Evolutionary conservation across 1,140 invertebrate species (phyloP).

Genomic region (Drosophila saltans): DNA sequence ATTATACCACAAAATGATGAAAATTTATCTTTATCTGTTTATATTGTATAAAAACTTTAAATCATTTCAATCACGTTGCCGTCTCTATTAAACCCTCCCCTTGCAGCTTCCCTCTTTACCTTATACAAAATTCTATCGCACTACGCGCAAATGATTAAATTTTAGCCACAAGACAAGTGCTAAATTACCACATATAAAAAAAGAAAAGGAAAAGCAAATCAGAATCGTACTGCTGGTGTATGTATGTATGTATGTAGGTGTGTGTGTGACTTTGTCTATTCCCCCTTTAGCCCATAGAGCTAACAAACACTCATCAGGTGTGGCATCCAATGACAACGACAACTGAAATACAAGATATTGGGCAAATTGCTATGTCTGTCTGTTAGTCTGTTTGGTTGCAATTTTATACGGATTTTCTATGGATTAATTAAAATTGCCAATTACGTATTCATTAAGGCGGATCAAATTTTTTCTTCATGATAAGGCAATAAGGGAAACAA

Average conservation of each 20-base stretch:
- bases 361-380: neutral
- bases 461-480: constrained; percentile 51
- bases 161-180: constrained; percentile 70
- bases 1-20: too few species aligned
- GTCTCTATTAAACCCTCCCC: too few species aligned
- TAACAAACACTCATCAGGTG: neutral
- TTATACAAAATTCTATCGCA: too few species aligned
- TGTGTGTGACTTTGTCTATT: neutral
- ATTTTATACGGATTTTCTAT: constrained; percentile 68
- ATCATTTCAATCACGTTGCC: too few species aligned
- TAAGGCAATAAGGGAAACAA: neutral
- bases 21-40: too few species aligned
- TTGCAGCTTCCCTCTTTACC: too few species aligned
- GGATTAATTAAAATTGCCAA: constrained; percentile 83
- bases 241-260: neutral
- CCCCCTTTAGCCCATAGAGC: neutral
- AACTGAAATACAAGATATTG: constrained; percentile 53
- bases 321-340: constrained; percentile 57
- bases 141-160: constrained; percentile 50
- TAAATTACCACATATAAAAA: constrained; percentile 55
- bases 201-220: constrained; percentile 50
- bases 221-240: constrained; percentile 21
- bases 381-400: constrained; percentile 30
- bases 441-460: constrained; percentile 79
- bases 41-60: too few species aligned